Percentiles rank a stretch among this genome's conserved stretches.
phyloP scores from a whole-genome alignment of 2,113 vertebrate species.

The Podarcis raffonei region DNA sequence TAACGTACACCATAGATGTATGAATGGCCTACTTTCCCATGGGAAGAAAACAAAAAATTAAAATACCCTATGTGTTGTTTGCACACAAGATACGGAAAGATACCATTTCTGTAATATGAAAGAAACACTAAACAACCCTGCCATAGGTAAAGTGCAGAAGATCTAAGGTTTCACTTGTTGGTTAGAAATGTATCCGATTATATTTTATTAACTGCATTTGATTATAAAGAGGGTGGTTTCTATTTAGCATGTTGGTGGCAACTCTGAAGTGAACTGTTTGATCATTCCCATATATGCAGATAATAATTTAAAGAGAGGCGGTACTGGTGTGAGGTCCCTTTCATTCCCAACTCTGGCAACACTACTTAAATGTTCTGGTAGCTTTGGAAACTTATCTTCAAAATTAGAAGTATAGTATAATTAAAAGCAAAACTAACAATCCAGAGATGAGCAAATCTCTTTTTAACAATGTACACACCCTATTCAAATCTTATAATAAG shows the following conservation, averaged over 20 bases:
- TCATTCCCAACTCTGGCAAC: slow-evolving; percentile 60
- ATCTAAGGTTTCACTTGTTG: background rate
- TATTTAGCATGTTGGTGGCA: slow-evolving; percentile 25
- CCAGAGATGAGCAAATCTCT: background rate
- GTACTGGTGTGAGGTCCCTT: slow-evolving; percentile 51
- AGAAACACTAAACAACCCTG: background rate
- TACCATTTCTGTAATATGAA: accelerated
- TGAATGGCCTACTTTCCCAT: too few relatives aligned
- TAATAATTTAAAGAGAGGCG: slow-evolving; percentile 51
- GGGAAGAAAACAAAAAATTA: too few relatives aligned
- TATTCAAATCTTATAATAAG: background rate
- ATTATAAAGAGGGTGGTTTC: slow-evolving; percentile 39
- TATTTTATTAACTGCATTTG: slow-evolving; percentile 16
- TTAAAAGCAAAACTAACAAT: slow-evolving; percentile 10
- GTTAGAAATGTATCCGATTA: slow-evolving; percentile 24
- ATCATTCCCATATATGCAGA: slow-evolving; percentile 48
- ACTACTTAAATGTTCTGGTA: slow-evolving; percentile 58
- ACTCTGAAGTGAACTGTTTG: slow-evolving; percentile 27
- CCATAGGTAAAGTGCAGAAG: too few relatives aligned
- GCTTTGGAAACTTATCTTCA: slow-evolving; percentile 38
- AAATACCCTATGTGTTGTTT: background rate
- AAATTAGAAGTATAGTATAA: slow-evolving; percentile 51
- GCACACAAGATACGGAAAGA: background rate
- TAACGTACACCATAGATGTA: background rate
- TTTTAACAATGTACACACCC: background rate